Evolutionary conservation across 64 coral and sea anemone species (phyloP).

Genomic region (Astreopora myriophthalma): DNA sequence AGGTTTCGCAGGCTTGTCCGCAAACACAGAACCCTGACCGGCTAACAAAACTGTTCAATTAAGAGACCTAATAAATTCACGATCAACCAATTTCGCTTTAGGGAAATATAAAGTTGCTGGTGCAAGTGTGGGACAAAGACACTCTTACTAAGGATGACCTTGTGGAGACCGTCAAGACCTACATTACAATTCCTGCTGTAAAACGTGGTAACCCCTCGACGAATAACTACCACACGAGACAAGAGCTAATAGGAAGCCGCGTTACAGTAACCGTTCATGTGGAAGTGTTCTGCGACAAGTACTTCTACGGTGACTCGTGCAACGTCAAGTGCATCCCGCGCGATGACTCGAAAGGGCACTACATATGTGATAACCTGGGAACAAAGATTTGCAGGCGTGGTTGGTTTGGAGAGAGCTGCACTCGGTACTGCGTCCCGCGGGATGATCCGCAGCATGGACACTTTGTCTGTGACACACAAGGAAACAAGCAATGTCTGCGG

Average conservation of each 20-base stretch:
- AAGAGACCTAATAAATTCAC: neutral
- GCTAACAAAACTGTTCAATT: too few relatives aligned
- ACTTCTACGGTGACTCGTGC: constrained; percentile 63
- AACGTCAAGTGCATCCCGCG: constrained; percentile 8
- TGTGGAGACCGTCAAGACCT: constrained; percentile 5
- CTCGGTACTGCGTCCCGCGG: neutral
- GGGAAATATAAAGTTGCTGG: constrained; percentile 52
- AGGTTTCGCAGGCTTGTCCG: too few relatives aligned
- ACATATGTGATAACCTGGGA: constrained; percentile 22
- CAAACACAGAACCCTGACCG: too few relatives aligned
- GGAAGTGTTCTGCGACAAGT: neutral
- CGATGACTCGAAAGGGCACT: constrained; percentile 39
- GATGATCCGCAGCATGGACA: constrained; percentile 14
- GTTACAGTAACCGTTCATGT: constrained; percentile 19
- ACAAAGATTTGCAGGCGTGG: constrained; percentile 8
- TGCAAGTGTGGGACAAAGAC: constrained; percentile 72
- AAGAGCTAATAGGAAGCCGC: neutral
- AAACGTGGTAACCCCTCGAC: neutral
- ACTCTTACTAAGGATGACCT: constrained; percentile 31
- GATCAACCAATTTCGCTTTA: neutral
- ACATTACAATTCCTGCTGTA: neutral
- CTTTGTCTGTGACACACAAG: constrained; percentile 16
- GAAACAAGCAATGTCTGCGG: constrained; percentile 16
- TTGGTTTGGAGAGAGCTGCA: constrained; percentile 40
- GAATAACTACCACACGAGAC: neutral